A percentile compares a stretch with the other conserved stretches of the same genome.
Evolutionary conservation across 23 tunicate genomes (phyloP).

Genomic region (Halocynthia roretzi): DNA sequence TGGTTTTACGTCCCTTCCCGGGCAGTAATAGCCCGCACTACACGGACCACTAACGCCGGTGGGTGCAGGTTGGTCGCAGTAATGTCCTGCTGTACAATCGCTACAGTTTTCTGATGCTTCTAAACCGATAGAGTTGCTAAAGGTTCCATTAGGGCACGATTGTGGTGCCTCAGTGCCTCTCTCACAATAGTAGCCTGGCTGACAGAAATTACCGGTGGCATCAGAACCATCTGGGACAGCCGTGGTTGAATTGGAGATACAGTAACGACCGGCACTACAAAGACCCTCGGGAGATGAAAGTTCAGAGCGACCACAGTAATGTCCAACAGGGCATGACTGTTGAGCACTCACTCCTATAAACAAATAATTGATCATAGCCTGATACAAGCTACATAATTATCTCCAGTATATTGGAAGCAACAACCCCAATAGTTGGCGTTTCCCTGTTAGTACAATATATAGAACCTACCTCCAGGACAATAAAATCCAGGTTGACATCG

Average conservation of each 20-base stretch:
- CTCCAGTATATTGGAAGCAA: too few species aligned
- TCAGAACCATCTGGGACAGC: conserved; percentile 48
- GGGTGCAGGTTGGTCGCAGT: conserved; percentile 47
- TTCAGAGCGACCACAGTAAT: conserved; percentile 56
- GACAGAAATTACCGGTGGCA: conserved; percentile 72
- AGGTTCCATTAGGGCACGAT: conserved; percentile 73
- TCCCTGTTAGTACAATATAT: too few species aligned
- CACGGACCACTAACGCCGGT: conserved; percentile 56
- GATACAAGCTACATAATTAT: too few species aligned
- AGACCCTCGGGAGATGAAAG: conserved; percentile 22
- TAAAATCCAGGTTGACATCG: conserved; percentile 82
- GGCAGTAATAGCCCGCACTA: conserved; percentile 79
- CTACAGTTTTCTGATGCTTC: conserved; percentile 43
- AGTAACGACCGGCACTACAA: conserved; percentile 71
- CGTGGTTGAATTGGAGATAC: conserved; percentile 52
- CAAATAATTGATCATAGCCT: background rate
- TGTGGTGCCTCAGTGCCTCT: conserved; percentile 36
- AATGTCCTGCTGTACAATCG: conserved; percentile 52
- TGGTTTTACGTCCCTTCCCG: conserved; percentile 52
- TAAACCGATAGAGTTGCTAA: conserved; percentile 15
- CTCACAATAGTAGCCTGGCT: conserved; percentile 63
- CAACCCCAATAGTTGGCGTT: too few species aligned
- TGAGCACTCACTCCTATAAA: conserved; percentile 61
- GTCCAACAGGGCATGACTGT: conserved; percentile 73
- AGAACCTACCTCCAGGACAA: conserved; percentile 63